These are phyloP conservation scores for Ameiurus melas DNA, from an alignment of 2,113 vertebrate species.

Conservation along the genomic window DNA sequence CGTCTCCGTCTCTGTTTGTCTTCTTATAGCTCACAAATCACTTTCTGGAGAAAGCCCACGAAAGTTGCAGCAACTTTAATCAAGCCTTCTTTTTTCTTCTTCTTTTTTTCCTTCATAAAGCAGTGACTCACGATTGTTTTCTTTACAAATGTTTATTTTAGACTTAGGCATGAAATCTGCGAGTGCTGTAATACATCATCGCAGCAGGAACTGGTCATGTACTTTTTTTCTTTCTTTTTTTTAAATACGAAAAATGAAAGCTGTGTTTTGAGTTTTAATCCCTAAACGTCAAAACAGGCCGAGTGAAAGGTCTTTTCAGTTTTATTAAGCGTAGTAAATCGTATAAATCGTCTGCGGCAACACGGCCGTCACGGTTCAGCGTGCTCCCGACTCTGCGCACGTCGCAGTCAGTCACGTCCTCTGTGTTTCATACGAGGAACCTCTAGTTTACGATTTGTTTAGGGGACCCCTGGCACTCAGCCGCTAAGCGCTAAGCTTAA, in stretches of 20 bases:
- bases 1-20: neutral
- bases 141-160: slow-evolving; percentile 34
- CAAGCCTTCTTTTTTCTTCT: neutral
- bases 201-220: neutral
- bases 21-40: neutral
- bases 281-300: slow-evolving; percentile 20
- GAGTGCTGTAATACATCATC: neutral
- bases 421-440: slow-evolving; percentile 19
- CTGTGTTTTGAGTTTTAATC: slow-evolving; percentile 12
- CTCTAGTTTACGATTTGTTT: slow-evolving; percentile 48
- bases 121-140: neutral
- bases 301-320: slow-evolving; percentile 29
- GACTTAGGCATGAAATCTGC: neutral
- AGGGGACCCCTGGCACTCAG: slow-evolving; percentile 35
- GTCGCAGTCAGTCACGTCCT: neutral
- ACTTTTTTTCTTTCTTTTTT: neutral
- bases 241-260: neutral
- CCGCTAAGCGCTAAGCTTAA: slow-evolving; percentile 32
- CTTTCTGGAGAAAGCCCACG: neutral
- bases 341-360: slow-evolving; percentile 32
- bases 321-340: slow-evolving; percentile 41
- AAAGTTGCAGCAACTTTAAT: neutral
- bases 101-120: neutral
- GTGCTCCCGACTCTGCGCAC: neutral
- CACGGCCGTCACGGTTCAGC: neutral